Conservation (phyloP, 2,797 vertebrate species). For the Pseudochromis fuscus region DNA sequence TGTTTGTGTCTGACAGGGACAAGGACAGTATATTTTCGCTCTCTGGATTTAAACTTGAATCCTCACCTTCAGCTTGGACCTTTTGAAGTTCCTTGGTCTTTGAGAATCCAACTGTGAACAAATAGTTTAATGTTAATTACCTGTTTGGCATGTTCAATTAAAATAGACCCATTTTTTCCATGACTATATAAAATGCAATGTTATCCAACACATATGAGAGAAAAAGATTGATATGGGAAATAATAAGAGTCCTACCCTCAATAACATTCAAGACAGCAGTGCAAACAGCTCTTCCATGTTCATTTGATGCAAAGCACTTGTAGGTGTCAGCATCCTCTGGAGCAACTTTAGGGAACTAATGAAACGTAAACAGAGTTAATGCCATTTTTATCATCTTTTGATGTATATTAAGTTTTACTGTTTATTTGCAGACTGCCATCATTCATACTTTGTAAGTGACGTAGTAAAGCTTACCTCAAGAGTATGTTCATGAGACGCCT, state of each 20-base stretch:
- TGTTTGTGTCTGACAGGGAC: not conserved
- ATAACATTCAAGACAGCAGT: conserved; percentile 88
- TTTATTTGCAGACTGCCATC: not conserved
- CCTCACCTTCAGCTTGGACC: conserved; percentile 66
- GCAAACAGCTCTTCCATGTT: conserved; percentile 89
- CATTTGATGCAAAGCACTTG: conserved; percentile 89
- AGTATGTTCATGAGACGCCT: conserved; percentile 78
- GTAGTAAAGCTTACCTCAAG: conserved; percentile 85
- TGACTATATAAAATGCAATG: not conserved
- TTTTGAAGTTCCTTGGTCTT: conserved; percentile 82
- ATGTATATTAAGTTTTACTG: not conserved
- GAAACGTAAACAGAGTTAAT: conserved; percentile 38
- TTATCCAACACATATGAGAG: conserved; percentile 1
- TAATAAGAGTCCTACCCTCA: conserved; percentile 82
- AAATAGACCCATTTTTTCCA: not conserved
- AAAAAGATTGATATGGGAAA: not conserved
- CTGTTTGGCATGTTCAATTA: not conserved
- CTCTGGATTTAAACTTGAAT: not conserved
- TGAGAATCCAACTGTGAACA: conserved; percentile 90
- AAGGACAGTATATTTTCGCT: not conserved
- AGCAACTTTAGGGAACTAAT: conserved; percentile 87
- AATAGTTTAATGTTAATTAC: conserved; percentile 13
- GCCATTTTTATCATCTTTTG: not conserved
- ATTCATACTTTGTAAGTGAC: not conserved
- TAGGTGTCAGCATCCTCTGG: conserved; percentile 88